These are phyloP conservation scores for Danaus chrysippus DNA, from an alignment of 2,888 invertebrate species.

Conservation along the genomic window DNA sequence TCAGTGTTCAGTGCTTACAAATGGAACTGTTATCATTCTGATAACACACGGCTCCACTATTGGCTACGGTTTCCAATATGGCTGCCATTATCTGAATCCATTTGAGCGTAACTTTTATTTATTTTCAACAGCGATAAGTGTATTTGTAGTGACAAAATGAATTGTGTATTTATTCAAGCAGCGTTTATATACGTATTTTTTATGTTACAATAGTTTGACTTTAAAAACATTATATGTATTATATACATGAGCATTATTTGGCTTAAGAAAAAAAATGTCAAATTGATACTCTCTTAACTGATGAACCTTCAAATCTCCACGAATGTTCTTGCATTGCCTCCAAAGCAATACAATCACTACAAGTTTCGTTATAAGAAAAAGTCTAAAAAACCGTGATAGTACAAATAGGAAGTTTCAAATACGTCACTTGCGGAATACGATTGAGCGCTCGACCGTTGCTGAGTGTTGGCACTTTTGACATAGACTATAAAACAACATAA, in stretches of 20 bases:
- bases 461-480: constrained; percentile 25
- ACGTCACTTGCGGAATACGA: constrained; percentile 57
- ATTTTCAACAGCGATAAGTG: constrained; percentile 53
- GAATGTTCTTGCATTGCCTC: too few relatives aligned
- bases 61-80: constrained; percentile 72
- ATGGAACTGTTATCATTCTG: constrained; percentile 70
- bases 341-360: too few relatives aligned
- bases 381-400: constrained; percentile 3
- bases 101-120: constrained; percentile 55
- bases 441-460: constrained; percentile 36
- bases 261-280: too few relatives aligned
- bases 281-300: too few relatives aligned
- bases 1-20: constrained; percentile 59
- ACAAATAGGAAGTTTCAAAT: constrained; percentile 49
- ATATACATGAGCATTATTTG: too few relatives aligned
- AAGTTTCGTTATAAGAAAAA: too few relatives aligned
- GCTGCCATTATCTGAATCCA: constrained; percentile 59
- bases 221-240: too few relatives aligned
- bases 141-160: background rate
- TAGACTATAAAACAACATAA: constrained; percentile 12
- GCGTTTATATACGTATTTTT: too few relatives aligned
- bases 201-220: too few relatives aligned
- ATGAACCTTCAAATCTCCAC: too few relatives aligned
- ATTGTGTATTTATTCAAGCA: background rate
- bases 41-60: constrained; percentile 59